Evolutionary conservation across 1,140 invertebrate species (phyloP).

Genomic region (Whitmania pigra): DNA sequence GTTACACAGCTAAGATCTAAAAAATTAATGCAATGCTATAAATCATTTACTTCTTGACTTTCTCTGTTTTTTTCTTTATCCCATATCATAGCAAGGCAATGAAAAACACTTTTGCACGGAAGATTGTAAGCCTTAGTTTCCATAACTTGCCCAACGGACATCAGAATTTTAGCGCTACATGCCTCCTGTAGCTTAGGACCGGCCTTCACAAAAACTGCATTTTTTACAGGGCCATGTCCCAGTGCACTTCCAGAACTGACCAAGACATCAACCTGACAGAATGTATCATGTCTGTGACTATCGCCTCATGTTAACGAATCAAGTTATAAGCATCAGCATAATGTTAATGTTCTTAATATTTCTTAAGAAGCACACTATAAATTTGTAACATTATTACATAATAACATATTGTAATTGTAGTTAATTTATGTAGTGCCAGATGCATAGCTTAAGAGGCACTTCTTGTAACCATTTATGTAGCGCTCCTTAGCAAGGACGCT

Average conservation of each 20-base stretch:
- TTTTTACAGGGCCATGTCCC: neutral
- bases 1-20: no score
- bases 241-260: neutral
- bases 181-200: neutral
- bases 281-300: neutral
- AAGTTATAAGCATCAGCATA: neutral
- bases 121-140: slow-evolving; percentile 4
- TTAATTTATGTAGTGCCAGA: no score
- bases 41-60: no score
- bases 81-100: neutral
- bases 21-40: no score
- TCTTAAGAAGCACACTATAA: no score
- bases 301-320: no score
- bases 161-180: neutral
- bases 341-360: no score
- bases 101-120: neutral
- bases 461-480: no score
- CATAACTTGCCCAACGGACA: neutral
- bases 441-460: no score
- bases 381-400: no score
- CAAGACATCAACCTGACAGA: neutral
- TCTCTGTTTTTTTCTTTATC: neutral
- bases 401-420: no score
- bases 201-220: neutral
- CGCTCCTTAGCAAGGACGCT: no score